Base-by-base conservation (phyloP, 1,140 invertebrate species). In the Cydia strobilella region DNA sequence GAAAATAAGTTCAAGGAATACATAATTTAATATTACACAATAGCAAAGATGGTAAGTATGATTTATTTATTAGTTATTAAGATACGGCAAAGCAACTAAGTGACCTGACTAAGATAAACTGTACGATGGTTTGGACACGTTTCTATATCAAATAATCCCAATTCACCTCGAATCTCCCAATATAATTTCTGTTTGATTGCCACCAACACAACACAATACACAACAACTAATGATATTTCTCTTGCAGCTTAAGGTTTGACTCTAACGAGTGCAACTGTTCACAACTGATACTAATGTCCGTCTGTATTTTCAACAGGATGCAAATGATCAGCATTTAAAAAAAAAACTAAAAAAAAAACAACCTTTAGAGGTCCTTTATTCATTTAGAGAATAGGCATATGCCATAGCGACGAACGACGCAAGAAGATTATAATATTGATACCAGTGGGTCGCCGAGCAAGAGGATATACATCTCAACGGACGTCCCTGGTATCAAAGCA, bases 251-350 rank as follows among this genome's bases (percentile, higher is more conserved):
- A 76, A 88, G 84, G 84, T 90, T 86, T 87, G 82, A 84, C 54
- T 27, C 73, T 63, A 54, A 81, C 62, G 73, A 72, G 73, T 75
- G 79, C 72, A 74, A 81, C 75, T 76, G 27, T 81, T 78, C 76
- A 84, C 48, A 73, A 31, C 81, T 63, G 79, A 85, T 85, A 90
- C 88, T 90, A 91, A 91, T 90, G 76, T 78, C 73, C 80, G 76
- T 89, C 82, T 91, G 84, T 89, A 79, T 89, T 90, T 90, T 89
- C 89, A 90, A 90, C 90, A 91, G 90, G 88, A 76, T 83, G 74
- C 83, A 77, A 85, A 86, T 85, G 82, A 80, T 78, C 86, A 82
- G 85, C 86, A 86, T 82, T 85, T 86, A 74, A 84, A 83, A 84
- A 82, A 79, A 51, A 45, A n/a, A n/a, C n/a, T 51, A 82, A 75